phyloP scores from a whole-genome alignment of 2,113 vertebrate species.

The Camarhynchus parvulus region DNA sequence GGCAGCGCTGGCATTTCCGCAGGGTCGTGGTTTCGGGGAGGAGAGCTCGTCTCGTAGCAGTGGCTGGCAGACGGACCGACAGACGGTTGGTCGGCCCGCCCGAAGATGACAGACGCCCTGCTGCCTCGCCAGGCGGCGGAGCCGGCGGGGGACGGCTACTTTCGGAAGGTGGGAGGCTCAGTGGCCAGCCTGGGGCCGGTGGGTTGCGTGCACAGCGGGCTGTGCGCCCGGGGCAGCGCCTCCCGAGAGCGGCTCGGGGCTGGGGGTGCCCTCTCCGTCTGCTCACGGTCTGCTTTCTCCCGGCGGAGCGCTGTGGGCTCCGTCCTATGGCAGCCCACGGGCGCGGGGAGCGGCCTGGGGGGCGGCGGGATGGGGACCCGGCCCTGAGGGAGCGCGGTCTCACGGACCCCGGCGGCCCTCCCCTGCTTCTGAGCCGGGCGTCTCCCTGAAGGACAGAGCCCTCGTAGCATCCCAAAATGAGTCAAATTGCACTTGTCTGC shows the following conservation, averaged over 20 bases:
- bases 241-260: too few relatives aligned
- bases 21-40: fast-evolving
- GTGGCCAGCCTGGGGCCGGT: background rate
- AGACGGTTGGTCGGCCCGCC: too few relatives aligned
- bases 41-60: fast-evolving
- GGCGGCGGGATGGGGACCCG: fast-evolving
- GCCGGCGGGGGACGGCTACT: conserved; percentile 62
- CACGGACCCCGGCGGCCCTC: background rate
- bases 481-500: background rate
- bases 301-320: background rate
- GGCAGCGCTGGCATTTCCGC: background rate
- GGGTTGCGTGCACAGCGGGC: background rate
- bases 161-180: conserved; percentile 75
- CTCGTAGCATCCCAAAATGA: fast-evolving
- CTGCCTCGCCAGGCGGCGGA: conserved; percentile 45
- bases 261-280: background rate
- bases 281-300: background rate
- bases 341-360: background rate
- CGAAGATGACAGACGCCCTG: conserved; percentile 74
- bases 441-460: fast-evolving
- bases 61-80: fast-evolving
- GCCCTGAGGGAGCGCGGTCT: background rate
- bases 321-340: too few relatives aligned
- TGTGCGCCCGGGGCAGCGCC: background rate
- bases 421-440: background rate